Percentiles rank a stretch among this genome's conserved stretches.
phyloP scores from a whole-genome alignment of 2,113 vertebrate species.

The Spea multiplicata region DNA sequence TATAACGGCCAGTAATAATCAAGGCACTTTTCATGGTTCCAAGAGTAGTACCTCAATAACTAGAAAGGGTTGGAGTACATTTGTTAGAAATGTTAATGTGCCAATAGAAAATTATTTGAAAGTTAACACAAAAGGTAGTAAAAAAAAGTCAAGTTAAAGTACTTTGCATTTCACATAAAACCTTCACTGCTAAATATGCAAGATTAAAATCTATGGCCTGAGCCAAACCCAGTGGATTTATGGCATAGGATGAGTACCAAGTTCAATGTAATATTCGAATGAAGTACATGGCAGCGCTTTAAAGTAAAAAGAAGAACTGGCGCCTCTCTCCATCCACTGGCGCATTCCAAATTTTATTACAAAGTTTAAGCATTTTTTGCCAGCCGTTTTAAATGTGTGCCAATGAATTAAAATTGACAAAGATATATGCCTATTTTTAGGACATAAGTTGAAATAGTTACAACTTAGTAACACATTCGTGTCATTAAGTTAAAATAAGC shows the following conservation, averaged over 20 bases:
- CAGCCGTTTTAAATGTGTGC: slow-evolving; percentile 18
- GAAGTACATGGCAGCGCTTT: slow-evolving; percentile 22
- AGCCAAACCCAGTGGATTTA: slow-evolving; percentile 30
- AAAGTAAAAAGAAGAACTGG: slow-evolving; percentile 35
- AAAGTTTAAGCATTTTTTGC: not conserved
- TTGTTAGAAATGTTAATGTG: no score
- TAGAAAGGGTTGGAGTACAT: no score
- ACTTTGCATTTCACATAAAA: not conserved
- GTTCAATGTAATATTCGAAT: slow-evolving; percentile 14
- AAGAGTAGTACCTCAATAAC: no score
- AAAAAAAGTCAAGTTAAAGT: no score
- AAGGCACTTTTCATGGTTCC: no score
- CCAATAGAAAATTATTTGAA: no score
- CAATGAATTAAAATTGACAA: slow-evolving; percentile 13
- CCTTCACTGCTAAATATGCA: slow-evolving; percentile 22
- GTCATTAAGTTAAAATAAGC: no score
- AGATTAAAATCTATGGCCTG: slow-evolving; percentile 25
- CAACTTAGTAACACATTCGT: no score
- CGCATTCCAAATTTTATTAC: slow-evolving; percentile 39
- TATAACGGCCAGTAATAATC: no score
- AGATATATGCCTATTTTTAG: no score
- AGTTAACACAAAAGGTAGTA: no score
- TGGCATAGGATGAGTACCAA: slow-evolving; percentile 17
- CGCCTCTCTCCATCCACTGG: slow-evolving; percentile 19
- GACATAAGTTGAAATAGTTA: no score